Evolutionary conservation across 1,140 invertebrate genomes (phyloP), one percentile per base, ranked within the genome.

Genomic region (Nilaparvata lugens): DNA sequence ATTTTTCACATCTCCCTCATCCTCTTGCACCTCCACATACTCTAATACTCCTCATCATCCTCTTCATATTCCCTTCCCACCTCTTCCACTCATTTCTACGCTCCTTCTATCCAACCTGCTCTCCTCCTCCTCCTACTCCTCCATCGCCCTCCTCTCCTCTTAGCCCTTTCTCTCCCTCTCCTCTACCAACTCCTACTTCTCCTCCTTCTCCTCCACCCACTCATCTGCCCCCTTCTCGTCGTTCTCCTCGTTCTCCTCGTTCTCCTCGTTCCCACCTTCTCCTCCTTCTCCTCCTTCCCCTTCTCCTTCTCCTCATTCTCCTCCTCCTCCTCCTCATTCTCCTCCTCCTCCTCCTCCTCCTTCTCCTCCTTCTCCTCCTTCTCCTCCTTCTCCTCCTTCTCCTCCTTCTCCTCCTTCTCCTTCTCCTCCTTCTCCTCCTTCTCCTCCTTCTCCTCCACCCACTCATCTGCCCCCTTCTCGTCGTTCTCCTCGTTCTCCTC

Each of bases 401-500:
- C 11, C 11, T 48, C 11, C 3, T 6, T 48, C 21, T 48, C 11
- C 3, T 48, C 11, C 11, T 48, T 2, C 21, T 48, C 43, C 21
- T 3, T 11, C 21, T 48, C 21, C 21, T 48, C 21, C 11, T 48
- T 11, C 21, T 3, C 43, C 21, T 48, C 21, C 43, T 48, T 9
- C 21, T 48, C 43, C 43, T 73, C 25, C 25, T 28, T 28, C 25
- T 28, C 25, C 25, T 28, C 25, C 25, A 4, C 25, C 3, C 7
- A 3, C 79, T 75, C 25, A 3, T 28, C 25, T 7, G 7, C 25
- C 25, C 3, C 25, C 25, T 28, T 7, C 7, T 28, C 25, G 3
- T 28, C 25, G 25, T 28, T 28, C 25, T 28, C 3, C 3, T 28
- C 7, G 7, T 28, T 28, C 25, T 4, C 25, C 7, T 28, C 3